phyloP scores from a whole-genome alignment of 2,113 vertebrate species.

The Labeo catla region DNA sequence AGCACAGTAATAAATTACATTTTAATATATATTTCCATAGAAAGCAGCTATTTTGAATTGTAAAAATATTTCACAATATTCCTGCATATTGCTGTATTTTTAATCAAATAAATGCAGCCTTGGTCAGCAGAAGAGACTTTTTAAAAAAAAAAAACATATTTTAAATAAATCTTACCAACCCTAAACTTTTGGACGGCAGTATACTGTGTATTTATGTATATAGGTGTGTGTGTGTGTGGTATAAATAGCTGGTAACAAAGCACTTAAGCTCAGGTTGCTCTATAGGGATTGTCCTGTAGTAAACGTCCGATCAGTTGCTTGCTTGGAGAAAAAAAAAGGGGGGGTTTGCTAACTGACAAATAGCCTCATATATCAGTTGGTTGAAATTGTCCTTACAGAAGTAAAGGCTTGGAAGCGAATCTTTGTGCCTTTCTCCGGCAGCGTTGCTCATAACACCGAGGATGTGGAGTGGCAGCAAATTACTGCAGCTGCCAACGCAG shows the following conservation, averaged over 20 bases:
- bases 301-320: not conserved
- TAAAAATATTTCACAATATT: not conserved
- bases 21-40: too few relatives aligned
- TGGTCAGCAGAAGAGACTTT: not conserved
- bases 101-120: not conserved
- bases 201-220: not conserved
- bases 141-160: not conserved
- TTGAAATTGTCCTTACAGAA: not conserved
- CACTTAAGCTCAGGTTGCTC: conserved; percentile 1
- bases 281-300: not conserved
- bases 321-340: not conserved
- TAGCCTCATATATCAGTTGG: conserved; percentile 9
- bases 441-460: conserved; percentile 1
- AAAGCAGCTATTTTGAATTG: not conserved
- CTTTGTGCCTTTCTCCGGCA: not conserved
- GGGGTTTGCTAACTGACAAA: conserved; percentile 11
- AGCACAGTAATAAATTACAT: not conserved
- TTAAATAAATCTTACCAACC: not conserved
- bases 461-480: conserved; percentile 20
- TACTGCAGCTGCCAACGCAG: conserved; percentile 9
- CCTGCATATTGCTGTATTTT: not conserved
- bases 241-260: not conserved
- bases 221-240: not conserved
- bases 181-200: not conserved
- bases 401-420: not conserved